Conservation (phyloP, 2,797 vertebrate genomes). For the Smutsia temminckii region DNA sequence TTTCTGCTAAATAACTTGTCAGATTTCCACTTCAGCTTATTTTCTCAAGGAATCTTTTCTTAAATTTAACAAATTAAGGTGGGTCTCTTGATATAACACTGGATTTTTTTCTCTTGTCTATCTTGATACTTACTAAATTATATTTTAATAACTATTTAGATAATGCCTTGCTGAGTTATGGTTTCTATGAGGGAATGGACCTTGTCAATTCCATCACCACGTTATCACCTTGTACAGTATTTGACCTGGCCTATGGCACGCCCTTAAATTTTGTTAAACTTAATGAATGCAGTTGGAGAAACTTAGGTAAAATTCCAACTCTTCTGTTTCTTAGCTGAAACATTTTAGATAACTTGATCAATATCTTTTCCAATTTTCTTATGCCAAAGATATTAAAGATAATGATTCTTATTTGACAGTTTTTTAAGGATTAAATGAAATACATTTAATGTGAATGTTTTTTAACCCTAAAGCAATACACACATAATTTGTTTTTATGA, state of each 20-base stretch:
- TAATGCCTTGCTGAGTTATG: background rate
- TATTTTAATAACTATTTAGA: background rate
- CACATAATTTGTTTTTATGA: background rate
- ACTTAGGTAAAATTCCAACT: background rate
- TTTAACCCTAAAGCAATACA: background rate
- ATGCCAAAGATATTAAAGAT: background rate
- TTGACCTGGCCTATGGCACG: accelerated
- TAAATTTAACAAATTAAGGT: background rate
- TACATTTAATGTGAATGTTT: background rate
- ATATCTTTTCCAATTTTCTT: background rate
- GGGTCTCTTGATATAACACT: background rate
- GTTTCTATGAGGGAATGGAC: background rate
- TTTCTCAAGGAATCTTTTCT: background rate
- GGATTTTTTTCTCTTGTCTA: background rate
- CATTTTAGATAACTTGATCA: background rate
- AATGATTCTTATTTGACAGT: background rate
- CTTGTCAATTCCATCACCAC: background rate
- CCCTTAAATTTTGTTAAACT: background rate
- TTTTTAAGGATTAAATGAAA: background rate
- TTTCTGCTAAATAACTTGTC: background rate
- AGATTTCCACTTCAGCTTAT: background rate
- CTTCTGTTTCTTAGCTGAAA: background rate
- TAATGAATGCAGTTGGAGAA: background rate
- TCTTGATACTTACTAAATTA: background rate
- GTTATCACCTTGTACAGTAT: background rate